These are phyloP conservation scores for Paedocypris sp. DNA, from an alignment of 2,113 vertebrate genomes.

Conservation along the genomic window DNA sequence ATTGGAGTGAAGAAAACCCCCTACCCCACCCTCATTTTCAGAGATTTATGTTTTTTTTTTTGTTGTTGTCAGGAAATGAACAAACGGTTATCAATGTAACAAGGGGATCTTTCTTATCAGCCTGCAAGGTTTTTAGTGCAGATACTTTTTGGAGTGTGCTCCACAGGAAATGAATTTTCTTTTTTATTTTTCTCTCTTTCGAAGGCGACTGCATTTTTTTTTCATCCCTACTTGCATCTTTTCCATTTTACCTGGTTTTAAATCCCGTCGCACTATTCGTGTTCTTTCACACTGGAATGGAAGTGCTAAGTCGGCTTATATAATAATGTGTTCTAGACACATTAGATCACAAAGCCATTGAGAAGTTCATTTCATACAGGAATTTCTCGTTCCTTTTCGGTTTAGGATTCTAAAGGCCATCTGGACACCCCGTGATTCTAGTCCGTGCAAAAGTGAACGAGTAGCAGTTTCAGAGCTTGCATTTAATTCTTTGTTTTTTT, in stretches of 20 bases:
- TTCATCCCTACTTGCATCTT: slow-evolving; percentile 27
- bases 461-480: neutral
- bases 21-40: slow-evolving; percentile 75
- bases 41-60: slow-evolving; percentile 75
- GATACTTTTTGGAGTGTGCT: slow-evolving; percentile 80
- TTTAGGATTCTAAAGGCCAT: slow-evolving; percentile 19
- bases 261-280: slow-evolving; percentile 49
- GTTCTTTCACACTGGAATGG: slow-evolving; percentile 38
- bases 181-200: no score
- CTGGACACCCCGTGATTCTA: neutral
- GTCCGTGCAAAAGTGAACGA: neutral
- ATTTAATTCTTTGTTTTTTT: neutral
- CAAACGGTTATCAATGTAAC: slow-evolving; percentile 97
- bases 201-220: slow-evolving; percentile 14
- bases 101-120: slow-evolving; percentile 82
- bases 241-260: slow-evolving; percentile 53
- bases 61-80: slow-evolving; percentile 99
- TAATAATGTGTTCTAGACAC: slow-evolving; percentile 47
- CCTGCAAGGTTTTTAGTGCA: slow-evolving; percentile 79
- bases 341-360: slow-evolving; percentile 43
- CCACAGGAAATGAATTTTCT: slow-evolving; percentile 96
- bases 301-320: slow-evolving; percentile 45
- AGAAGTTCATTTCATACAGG: slow-evolving; percentile 59
- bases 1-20: slow-evolving; percentile 50
- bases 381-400: slow-evolving; percentile 41